A percentile compares a stretch with the other conserved stretches of the same genome.
Evolutionary conservation across 2,113 vertebrate species (phyloP).

Genomic region (Notarius lentiginosus): DNA sequence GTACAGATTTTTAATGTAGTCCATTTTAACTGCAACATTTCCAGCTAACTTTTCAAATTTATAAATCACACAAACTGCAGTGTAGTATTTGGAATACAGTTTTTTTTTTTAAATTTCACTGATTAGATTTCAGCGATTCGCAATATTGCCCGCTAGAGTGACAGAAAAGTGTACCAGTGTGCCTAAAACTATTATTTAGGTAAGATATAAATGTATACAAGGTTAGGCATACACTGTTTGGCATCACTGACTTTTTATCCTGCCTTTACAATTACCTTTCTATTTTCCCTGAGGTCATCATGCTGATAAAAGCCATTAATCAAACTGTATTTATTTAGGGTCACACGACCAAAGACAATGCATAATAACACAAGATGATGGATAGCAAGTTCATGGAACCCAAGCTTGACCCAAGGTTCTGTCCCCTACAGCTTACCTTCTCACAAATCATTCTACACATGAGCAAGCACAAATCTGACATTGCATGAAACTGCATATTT

Average conservation of each 20-base stretch:
- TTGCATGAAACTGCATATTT: slow-evolving; percentile 13
- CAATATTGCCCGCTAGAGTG: neutral
- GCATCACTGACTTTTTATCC: slow-evolving; percentile 8
- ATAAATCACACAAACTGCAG: neutral
- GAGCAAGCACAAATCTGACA: slow-evolving; percentile 19
- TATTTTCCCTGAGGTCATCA: slow-evolving; percentile 30
- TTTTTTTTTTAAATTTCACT: slow-evolving; percentile 11
- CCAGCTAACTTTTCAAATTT: neutral
- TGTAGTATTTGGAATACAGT: neutral
- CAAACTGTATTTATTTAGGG: slow-evolving; percentile 33
- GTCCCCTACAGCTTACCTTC: neutral
- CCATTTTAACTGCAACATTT: neutral
- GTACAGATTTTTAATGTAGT: too few species aligned
- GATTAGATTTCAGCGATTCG: neutral
- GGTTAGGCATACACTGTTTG: slow-evolving; percentile 40
- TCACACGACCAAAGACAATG: slow-evolving; percentile 47
- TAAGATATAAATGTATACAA: slow-evolving; percentile 15
- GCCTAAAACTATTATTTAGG: slow-evolving; percentile 1
- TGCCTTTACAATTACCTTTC: slow-evolving; percentile 32
- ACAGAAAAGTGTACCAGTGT: neutral
- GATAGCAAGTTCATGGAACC: slow-evolving; percentile 36
- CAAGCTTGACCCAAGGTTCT: slow-evolving; percentile 28
- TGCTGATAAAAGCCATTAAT: slow-evolving; percentile 44
- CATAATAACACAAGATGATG: slow-evolving; percentile 46
- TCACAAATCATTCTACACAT: slow-evolving; percentile 22